A percentile compares a stretch with the other conserved stretches of the same genome.
Conservation (phyloP, 2,797 vertebrate genomes). For the Myotis pilosus region DNA sequence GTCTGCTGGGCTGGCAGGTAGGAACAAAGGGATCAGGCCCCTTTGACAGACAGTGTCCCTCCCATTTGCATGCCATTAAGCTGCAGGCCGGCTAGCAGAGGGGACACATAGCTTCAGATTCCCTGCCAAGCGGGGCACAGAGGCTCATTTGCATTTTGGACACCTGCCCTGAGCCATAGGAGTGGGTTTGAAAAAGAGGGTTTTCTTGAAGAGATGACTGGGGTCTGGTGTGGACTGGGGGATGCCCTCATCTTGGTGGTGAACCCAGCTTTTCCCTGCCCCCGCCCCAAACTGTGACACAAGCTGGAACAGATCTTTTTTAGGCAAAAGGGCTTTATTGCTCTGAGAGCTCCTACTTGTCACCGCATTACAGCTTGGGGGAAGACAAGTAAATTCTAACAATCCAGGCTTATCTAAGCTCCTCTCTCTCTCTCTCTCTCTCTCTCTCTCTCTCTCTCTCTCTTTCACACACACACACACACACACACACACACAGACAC, state of each 20-base stretch:
- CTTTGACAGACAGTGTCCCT: slow-evolving; percentile 62
- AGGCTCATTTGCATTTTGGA: slow-evolving; percentile 56
- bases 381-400: neutral
- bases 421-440: neutral
- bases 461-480: too few species aligned
- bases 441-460: neutral
- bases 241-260: neutral
- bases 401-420: neutral
- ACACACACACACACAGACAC: too few species aligned
- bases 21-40: slow-evolving; percentile 63
- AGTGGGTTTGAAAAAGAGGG: neutral
- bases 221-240: neutral
- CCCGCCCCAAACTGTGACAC: neutral
- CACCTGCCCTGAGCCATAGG: neutral
- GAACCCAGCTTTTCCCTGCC: neutral
- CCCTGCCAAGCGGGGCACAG: slow-evolving; percentile 58
- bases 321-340: neutral
- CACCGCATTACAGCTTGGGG: neutral
- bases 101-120: slow-evolving; percentile 58
- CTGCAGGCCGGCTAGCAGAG: slow-evolving; percentile 48
- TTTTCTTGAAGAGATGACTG: slow-evolving; percentile 21
- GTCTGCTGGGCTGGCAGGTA: slow-evolving; percentile 54
- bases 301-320: neutral
- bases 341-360: neutral
- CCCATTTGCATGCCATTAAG: slow-evolving; percentile 71